Evolutionary conservation across 37 sponge, comb jelly and placozoan species (phyloP), one percentile per base, ranked within the genome.

Genomic region (Crambe crambe): DNA sequence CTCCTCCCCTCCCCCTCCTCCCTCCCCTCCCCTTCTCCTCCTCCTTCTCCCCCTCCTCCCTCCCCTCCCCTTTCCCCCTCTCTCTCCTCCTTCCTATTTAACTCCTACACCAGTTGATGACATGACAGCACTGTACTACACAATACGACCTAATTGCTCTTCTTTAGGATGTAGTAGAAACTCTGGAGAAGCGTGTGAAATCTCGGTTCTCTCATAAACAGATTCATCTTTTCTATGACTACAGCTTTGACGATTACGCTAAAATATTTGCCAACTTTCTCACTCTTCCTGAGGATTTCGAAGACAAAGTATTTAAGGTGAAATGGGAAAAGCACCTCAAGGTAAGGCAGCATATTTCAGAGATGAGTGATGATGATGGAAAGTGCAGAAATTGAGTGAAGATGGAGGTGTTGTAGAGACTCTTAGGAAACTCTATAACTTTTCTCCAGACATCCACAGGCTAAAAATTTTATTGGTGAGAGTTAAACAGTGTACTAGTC

Each of bases 181-280:
- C 93, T 15, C 69, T 98, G 42, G 98, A 98, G 80, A 98, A 98
- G 82, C 71, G 98, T 23, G 96, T 98, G 1, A 86, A 86, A 58
- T 98, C 98, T 1, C 76, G 98, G 22, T 98, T 93, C 51, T 98
- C 98, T 17, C 96, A 98, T 64, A 34, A 82, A 22, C 92, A 91
- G 58, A 35, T 95, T 59, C 31, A 56, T 44, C 39, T 98, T n/a
- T 88, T 81, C 38, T 58, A 68, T 27, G 84, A 87, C 42, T 76
- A 61, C 37, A 62, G 72, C 27, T 89, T 95, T 67, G 83, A 80
- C 35, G 86, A 94, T 0, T 97, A 94, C 70, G n/a, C 62, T 23
- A 35, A 21, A 36, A 30, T 86, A 6, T 78, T 85, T 37, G 26
- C 29, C 70, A 81, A 70, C 43, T 68, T 93, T 9, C 80, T 93